Conservation (phyloP, 2,113 vertebrate genomes). For the Miniopterus natalensis region DNA sequence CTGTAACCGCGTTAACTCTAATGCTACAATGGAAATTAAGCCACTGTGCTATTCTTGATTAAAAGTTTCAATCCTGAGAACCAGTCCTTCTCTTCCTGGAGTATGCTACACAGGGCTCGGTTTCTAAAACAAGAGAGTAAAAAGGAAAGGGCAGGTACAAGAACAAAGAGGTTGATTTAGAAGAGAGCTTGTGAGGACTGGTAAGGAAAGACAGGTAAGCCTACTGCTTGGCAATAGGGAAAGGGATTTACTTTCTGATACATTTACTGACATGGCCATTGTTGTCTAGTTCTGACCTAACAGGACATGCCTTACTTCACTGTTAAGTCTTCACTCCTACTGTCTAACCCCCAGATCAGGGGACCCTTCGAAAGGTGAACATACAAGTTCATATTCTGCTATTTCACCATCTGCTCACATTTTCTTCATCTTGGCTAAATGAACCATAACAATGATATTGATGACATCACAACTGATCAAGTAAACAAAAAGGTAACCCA, state of each 20-base stretch:
- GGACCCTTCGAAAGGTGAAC: background rate
- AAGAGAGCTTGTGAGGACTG: background rate
- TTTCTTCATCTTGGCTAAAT: conserved; percentile 53
- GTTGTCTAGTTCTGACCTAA: background rate
- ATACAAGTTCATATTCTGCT: background rate
- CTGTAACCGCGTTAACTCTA: conserved; percentile 1
- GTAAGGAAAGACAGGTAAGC: background rate
- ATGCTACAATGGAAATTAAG: conserved; percentile 27
- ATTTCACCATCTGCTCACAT: background rate
- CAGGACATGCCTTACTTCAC: background rate
- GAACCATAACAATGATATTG: background rate
- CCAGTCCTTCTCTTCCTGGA: background rate
- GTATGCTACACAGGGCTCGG: background rate
- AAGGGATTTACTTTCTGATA: background rate
- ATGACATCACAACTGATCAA: conserved; percentile 8
- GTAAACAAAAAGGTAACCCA: background rate
- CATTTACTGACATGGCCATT: background rate
- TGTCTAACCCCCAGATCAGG: background rate
- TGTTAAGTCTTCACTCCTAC: background rate
- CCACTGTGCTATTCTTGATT: background rate
- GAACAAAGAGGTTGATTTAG: background rate
- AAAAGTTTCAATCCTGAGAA: conserved; percentile 30
- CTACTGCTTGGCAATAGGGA: background rate
- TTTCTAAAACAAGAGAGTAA: conserved; percentile 8
- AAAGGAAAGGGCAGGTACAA: background rate